Evolutionary conservation across 2,797 vertebrate genomes (phyloP).

Genomic region (Micrastur ruficollis): DNA sequence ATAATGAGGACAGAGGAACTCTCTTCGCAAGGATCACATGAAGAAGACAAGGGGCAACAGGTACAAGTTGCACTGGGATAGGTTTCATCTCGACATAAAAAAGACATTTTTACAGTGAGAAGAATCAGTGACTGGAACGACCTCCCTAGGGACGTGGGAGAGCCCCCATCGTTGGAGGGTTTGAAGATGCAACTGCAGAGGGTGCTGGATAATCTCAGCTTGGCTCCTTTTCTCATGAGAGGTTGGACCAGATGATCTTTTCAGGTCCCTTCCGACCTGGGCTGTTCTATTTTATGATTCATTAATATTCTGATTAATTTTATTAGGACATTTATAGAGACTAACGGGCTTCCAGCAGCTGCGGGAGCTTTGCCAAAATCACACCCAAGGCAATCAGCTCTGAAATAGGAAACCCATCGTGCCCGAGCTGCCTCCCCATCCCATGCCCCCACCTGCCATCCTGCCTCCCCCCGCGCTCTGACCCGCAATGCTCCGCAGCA

Average conservation of each 20-base stretch:
- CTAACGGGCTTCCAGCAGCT: background rate
- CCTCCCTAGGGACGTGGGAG: background rate
- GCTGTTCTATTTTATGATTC: background rate
- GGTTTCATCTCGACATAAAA: background rate
- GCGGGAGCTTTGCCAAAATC: background rate
- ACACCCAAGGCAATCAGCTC: background rate
- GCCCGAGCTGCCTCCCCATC: background rate
- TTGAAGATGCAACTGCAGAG: background rate
- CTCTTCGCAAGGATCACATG: background rate
- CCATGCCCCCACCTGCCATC: background rate
- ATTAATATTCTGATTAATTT: background rate
- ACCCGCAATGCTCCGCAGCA: slow-evolving; percentile 8
- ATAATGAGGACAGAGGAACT: background rate
- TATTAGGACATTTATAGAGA: background rate
- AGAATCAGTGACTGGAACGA: background rate
- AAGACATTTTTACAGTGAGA: background rate
- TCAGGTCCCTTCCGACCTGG: background rate
- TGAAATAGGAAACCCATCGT: background rate
- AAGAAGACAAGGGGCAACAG: background rate
- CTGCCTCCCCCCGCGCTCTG: background rate
- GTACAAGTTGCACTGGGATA: background rate
- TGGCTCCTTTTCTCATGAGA: background rate
- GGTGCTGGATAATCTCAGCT: background rate
- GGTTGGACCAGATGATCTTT: background rate
- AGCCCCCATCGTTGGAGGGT: background rate